Percentiles rank a stretch among this genome's conserved stretches.
These are phyloP conservation scores for Platycheirus rosarum DNA, from an alignment of 2,888 invertebrate species.

Conservation along the genomic window DNA sequence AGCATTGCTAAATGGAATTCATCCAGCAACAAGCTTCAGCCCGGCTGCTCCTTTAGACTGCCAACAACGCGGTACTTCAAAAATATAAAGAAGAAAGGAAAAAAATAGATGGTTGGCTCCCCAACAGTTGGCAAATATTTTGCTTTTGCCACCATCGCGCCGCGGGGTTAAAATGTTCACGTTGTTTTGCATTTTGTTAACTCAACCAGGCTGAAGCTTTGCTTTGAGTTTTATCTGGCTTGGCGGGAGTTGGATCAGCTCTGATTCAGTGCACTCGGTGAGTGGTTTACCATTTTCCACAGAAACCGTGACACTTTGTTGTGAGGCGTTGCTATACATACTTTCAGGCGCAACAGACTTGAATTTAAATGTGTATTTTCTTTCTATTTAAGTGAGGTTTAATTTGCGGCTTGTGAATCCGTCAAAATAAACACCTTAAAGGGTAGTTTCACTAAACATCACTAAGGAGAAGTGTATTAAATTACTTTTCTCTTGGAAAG, in stretches of 20 bases:
- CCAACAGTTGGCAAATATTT: constrained; percentile 66
- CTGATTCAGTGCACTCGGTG: constrained; percentile 28
- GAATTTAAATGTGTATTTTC: constrained; percentile 11
- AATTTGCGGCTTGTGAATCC: background rate
- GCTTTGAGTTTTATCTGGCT: constrained; percentile 35
- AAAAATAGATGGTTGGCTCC: constrained; percentile 20
- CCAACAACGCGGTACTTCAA: constrained; percentile 36
- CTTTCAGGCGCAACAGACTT: constrained; percentile 31
- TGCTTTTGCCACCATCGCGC: constrained; percentile 50
- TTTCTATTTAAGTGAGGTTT: constrained; percentile 14
- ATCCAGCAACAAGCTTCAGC: constrained; percentile 63
- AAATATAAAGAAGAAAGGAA: constrained; percentile 9
- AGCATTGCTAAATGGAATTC: constrained; percentile 45
- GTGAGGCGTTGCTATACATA: constrained; percentile 32
- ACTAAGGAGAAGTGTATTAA: too few species aligned
- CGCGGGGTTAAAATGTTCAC: constrained; percentile 23
- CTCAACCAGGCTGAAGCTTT: constrained; percentile 54
- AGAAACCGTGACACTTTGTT: constrained; percentile 22
- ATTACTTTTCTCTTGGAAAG: too few species aligned
- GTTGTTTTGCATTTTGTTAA: constrained; percentile 59
- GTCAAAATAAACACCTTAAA: background rate
- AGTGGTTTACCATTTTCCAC: constrained; percentile 34
- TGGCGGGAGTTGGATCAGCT: constrained; percentile 48
- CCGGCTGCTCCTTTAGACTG: constrained; percentile 37
- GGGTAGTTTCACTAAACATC: background rate